These are phyloP conservation scores for Chloromyia formosa DNA, from an alignment of 2,888 invertebrate species.

Conservation along the genomic window DNA sequence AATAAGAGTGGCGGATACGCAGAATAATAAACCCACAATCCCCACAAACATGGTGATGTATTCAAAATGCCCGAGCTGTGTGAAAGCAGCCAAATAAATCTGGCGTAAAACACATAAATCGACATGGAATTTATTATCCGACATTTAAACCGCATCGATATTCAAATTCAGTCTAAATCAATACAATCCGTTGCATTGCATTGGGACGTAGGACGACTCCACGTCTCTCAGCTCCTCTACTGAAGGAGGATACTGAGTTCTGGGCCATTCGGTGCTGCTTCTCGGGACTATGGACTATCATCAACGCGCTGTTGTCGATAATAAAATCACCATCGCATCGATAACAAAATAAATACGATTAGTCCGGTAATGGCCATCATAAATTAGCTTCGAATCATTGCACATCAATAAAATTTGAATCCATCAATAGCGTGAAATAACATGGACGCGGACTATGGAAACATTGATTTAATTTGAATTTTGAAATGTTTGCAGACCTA, in stretches of 20 bases:
- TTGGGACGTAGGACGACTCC: background rate
- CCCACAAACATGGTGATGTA: slow-evolving; percentile 4
- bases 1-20: background rate
- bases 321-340: slow-evolving; percentile 34
- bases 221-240: background rate
- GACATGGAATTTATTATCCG: slow-evolving; percentile 36
- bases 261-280: background rate
- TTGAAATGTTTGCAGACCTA: background rate
- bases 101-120: slow-evolving; percentile 39
- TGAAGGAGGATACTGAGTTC: background rate
- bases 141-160: slow-evolving; percentile 39
- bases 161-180: slow-evolving; percentile 37
- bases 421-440: slow-evolving; percentile 43
- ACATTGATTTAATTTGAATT: background rate
- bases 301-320: slow-evolving; percentile 20
- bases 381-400: slow-evolving; percentile 49
- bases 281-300: background rate
- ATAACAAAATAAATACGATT: slow-evolving; percentile 42
- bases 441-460: slow-evolving; percentile 27
- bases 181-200: slow-evolving; percentile 26
- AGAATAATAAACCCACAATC: background rate
- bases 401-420: slow-evolving; percentile 51
- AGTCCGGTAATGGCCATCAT: slow-evolving; percentile 40
- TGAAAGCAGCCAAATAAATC: slow-evolving; percentile 29
- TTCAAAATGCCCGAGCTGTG: slow-evolving; percentile 17